These are phyloP conservation scores for Synergus umbraculus DNA, from an alignment of 2,888 invertebrate genomes.

Conservation along the genomic window DNA sequence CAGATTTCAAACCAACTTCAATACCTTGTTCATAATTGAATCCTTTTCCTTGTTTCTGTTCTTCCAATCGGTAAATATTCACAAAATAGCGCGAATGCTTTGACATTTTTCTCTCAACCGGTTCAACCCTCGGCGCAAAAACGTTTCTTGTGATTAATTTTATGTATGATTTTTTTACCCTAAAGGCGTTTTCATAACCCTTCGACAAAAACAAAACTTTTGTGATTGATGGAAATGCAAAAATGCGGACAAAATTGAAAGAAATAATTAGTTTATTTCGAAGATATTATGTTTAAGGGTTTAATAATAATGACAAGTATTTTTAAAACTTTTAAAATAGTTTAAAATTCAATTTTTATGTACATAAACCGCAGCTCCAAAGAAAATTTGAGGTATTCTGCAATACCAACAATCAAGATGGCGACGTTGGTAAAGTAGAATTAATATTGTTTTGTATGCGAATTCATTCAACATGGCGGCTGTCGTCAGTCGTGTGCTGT, in stretches of 20 bases:
- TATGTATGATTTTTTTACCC: background rate
- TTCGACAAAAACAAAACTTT: background rate
- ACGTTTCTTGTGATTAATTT: too few species aligned
- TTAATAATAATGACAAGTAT: too few species aligned
- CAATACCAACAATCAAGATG: too few species aligned
- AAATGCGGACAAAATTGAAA: background rate
- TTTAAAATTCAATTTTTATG: too few species aligned
- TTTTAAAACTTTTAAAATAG: too few species aligned
- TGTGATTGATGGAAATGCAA: background rate
- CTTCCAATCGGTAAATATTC: background rate
- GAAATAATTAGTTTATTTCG: background rate
- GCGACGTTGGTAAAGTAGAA: background rate
- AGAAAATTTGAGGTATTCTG: too few species aligned
- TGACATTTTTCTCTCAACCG: background rate
- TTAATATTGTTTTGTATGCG: slow-evolving; percentile 44
- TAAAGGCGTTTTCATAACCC: background rate
- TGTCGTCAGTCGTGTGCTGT: slow-evolving; percentile 98
- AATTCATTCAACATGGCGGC: slow-evolving; percentile 92
- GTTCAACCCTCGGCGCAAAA: background rate
- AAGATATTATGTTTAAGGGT: too few species aligned
- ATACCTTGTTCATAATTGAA: background rate
- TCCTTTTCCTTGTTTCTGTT: background rate
- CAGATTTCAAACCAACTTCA: background rate
- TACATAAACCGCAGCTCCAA: too few species aligned
- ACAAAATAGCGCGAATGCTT: background rate